Conservation (phyloP, 2,888 invertebrate species). For the Drosophila anceps region DNA sequence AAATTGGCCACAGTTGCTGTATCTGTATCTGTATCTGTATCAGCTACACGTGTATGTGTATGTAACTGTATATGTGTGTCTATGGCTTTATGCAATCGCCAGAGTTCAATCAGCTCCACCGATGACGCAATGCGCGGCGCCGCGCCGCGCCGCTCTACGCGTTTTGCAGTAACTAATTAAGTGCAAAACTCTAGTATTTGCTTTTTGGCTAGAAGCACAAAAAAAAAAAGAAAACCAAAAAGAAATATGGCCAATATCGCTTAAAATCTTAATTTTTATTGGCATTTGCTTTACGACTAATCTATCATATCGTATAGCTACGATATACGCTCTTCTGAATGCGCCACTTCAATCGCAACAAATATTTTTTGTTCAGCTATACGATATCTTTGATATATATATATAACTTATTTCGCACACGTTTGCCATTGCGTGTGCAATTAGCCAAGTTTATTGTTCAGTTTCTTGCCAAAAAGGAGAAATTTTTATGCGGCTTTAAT, state of each 20-base stretch:
- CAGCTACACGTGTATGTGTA: background rate
- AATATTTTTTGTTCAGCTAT: background rate
- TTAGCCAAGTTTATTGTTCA: conserved; percentile 3
- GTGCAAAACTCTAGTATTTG: conserved; percentile 69
- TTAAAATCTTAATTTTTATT: conserved; percentile 52
- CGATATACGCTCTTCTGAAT: background rate
- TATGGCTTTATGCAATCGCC: conserved; percentile 54
- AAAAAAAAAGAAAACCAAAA: background rate
- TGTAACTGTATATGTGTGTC: background rate
- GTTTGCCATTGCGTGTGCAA: conserved; percentile 1
- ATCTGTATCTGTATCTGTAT: conserved; percentile 14
- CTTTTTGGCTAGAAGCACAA: conserved; percentile 58
- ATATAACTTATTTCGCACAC: conserved; percentile 4
- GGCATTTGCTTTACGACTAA: conserved; percentile 11
- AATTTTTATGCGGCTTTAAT: background rate
- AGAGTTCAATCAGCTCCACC: conserved; percentile 58
- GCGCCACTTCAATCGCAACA: conserved; percentile 3
- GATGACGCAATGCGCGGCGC: conserved; percentile 62
- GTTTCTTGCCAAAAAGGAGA: conserved; percentile 1
- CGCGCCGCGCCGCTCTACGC: conserved; percentile 42
- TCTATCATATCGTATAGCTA: background rate
- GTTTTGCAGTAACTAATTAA: conserved; percentile 74
- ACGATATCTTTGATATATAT: background rate
- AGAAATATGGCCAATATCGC: conserved; percentile 39
- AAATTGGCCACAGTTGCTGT: conserved; percentile 57